phyloP scores from a whole-genome alignment of 2,888 invertebrate species.

The Cacoxenus indagator region DNA sequence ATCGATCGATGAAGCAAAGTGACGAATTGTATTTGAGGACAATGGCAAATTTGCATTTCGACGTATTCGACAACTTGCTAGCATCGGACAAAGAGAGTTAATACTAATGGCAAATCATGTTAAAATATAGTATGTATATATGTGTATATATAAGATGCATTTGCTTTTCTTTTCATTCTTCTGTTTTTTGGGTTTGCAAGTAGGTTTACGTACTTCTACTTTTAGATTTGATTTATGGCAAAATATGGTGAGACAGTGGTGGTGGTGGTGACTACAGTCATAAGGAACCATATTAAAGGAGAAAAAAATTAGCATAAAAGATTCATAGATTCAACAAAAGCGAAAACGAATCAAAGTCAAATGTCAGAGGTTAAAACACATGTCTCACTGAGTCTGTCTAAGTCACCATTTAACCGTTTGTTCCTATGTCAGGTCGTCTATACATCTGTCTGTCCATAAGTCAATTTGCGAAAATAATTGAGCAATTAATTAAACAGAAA shows the following conservation, averaged over 20 bases:
- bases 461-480: conserved; percentile 48
- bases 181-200: too few relatives aligned
- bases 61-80: not conserved
- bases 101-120: not conserved
- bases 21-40: not conserved
- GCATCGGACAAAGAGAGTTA: too few relatives aligned
- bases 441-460: conserved; percentile 3
- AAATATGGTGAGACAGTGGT: not conserved
- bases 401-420: not conserved
- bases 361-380: conserved; percentile 60
- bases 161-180: not conserved
- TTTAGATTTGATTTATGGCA: not conserved
- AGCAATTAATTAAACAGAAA: conserved; percentile 59
- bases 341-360: conserved; percentile 41
- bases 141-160: not conserved
- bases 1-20: not conserved
- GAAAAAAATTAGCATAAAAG: conserved; percentile 23
- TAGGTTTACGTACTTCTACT: too few relatives aligned
- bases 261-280: not conserved
- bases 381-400: too few relatives aligned
- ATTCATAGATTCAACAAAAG: not conserved
- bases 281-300: conserved; percentile 47
- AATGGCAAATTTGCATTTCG: not conserved
- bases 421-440: not conserved
- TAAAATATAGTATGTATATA: not conserved